Base-by-base conservation (phyloP, 2,797 vertebrate genomes). In the Mionectes olivaceus region DNA sequence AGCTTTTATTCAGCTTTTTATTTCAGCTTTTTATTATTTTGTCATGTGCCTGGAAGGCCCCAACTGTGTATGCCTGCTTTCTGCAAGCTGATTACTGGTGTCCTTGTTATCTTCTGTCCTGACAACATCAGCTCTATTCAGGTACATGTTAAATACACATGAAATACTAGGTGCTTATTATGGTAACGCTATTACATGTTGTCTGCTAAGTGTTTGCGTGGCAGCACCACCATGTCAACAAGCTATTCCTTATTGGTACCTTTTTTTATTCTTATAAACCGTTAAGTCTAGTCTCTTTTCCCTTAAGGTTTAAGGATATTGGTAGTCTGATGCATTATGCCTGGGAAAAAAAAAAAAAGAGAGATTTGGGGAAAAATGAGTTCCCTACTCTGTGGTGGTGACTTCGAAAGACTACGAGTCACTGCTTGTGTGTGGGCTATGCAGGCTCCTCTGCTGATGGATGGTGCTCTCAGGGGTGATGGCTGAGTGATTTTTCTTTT, bases 381-480 rank as follows among this genome's bases (percentile, higher is more conserved):
- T 63, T 74, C 35, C 19, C 9, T 43, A 2, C 23, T 56, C 13
- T 24, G 7, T 68, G 33, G 22, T 4, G 6, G 9, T 87, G 53
- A 30, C 24, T 73, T 0, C 0, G 3, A 32, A 59, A 37, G 35
- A 32, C 7, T 43, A 21, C 12, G 44, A 83, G 28, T 64, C 57
- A 30, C 30, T 4, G 1, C 25, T 22, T 44, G 12, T 1, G 1
- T 14, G 60, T 7, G 73, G 35, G 24, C 32, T 65, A 0, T 2
- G 19, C 37, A 23, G 69, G 33, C 30, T 47, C 30, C 30, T 47
- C 30, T 88, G 61, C 49, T 86, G 41, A 49, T 43, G 44, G 71
- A 56, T 64, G 25, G 25, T 28, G 17, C 21, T 6, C 41, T 27
- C 0, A 2, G n/a, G 5, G 68, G 39, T 16, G 46, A 19, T 13